phyloP scores from a whole-genome alignment of 2,888 invertebrate species.

The Pharmacophagus antenor region DNA sequence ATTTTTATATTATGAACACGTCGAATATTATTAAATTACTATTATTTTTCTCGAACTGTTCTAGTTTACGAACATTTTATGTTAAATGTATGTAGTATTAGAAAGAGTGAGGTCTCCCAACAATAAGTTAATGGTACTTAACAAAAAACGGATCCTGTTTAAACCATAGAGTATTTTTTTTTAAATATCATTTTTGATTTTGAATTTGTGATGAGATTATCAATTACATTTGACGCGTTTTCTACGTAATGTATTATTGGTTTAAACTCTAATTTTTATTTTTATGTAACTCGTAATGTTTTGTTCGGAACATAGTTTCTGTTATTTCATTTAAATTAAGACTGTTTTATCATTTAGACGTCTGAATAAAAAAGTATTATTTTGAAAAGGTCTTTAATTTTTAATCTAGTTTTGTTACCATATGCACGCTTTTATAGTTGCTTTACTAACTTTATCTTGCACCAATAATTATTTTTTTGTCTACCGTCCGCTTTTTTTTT shows the following conservation, averaged over 20 bases:
- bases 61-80: not conserved
- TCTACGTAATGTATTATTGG: not conserved
- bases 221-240: not conserved
- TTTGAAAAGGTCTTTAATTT: conserved; percentile 62
- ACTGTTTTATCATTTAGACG: conserved; percentile 54
- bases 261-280: not conserved
- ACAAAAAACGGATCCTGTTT: not conserved
- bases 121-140: too few relatives aligned
- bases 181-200: not conserved
- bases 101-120: not conserved
- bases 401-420: conserved; percentile 10
- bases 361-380: conserved; percentile 69
- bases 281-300: conserved; percentile 10
- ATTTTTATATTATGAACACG: not conserved
- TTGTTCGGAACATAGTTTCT: conserved; percentile 15
- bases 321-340: conserved; percentile 46
- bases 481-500: too few relatives aligned
- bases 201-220: conserved; percentile 1
- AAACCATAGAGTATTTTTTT: not conserved
- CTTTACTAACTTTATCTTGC: too few relatives aligned
- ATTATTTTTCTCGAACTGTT: not conserved
- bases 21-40: not conserved
- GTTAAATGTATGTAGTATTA: too few relatives aligned
- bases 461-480: too few relatives aligned
- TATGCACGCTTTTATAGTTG: not conserved